phyloP scores from a whole-genome alignment of 2,797 vertebrate genomes.

The Sebastes trivittatus region DNA sequence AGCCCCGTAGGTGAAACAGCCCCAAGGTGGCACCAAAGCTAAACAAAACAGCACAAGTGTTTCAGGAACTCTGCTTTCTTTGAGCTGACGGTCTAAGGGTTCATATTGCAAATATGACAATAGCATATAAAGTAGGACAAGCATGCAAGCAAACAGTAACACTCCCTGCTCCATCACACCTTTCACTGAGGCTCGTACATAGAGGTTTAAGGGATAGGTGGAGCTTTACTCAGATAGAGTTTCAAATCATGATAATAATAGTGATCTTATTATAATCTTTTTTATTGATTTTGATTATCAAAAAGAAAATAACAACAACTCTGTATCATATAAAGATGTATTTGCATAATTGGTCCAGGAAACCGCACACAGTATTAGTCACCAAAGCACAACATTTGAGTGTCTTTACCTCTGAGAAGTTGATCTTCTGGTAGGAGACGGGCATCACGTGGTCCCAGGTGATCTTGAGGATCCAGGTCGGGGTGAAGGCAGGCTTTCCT shows the following conservation, averaged over 20 bases:
- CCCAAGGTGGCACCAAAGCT: slow-evolving; percentile 54
- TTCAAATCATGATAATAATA: neutral
- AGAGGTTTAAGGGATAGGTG: neutral
- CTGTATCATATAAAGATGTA: no score
- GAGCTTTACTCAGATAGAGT: neutral
- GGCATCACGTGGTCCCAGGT: slow-evolving; percentile 85
- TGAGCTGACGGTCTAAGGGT: neutral
- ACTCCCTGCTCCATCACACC: neutral
- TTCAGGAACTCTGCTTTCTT: neutral
- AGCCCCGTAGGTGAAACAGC: neutral
- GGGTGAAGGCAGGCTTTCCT: slow-evolving; percentile 70
- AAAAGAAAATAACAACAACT: no score
- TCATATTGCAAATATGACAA: slow-evolving; percentile 28
- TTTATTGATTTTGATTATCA: neutral
- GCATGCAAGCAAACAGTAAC: neutral
- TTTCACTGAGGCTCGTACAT: neutral
- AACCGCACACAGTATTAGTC: no score
- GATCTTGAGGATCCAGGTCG: slow-evolving; percentile 86
- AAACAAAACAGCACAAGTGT: neutral
- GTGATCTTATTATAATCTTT: neutral
- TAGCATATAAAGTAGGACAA: slow-evolving; percentile 27
- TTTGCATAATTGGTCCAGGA: no score
- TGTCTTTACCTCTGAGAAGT: slow-evolving; percentile 78
- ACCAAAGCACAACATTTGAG: neutral
- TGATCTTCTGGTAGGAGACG: slow-evolving; percentile 81